Percentiles rank a stretch among this genome's conserved stretches.
Conservation (phyloP, 2,797 vertebrate species). For the Thripadectes ignobilis region DNA sequence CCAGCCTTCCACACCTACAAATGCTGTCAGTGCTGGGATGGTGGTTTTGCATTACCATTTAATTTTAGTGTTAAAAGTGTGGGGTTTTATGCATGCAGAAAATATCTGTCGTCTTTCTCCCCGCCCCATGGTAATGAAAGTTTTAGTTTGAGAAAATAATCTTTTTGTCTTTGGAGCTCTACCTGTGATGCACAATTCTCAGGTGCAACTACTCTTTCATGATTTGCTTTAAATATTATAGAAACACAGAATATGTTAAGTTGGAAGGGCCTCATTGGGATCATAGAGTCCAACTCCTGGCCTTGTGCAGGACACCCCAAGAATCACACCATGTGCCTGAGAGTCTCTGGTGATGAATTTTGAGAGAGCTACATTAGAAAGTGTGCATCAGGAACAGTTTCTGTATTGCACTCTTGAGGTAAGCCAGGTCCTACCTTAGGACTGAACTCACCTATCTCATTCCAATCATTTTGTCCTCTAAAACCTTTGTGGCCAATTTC, state of each 20-base stretch:
- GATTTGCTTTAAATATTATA: not conserved
- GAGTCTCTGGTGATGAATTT: not conserved
- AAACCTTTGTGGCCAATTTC: not conserved
- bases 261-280: not conserved
- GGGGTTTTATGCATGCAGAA: fast-evolving
- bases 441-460: not conserved
- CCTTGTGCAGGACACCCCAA: not conserved
- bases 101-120: not conserved
- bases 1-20: not conserved
- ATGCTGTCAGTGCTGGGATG: not conserved
- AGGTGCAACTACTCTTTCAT: not conserved
- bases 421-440: not conserved
- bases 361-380: not conserved
- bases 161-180: not conserved
- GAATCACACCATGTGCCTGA: not conserved
- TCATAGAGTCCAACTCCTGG: not conserved
- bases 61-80: not conserved
- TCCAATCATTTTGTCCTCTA: not conserved
- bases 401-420: not conserved
- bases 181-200: not conserved
- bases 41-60: not conserved
- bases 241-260: not conserved
- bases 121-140: not conserved
- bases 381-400: not conserved
- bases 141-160: not conserved